These are phyloP conservation scores for Apotomis turbidana DNA, from an alignment of 2,888 invertebrate genomes.

Conservation along the genomic window DNA sequence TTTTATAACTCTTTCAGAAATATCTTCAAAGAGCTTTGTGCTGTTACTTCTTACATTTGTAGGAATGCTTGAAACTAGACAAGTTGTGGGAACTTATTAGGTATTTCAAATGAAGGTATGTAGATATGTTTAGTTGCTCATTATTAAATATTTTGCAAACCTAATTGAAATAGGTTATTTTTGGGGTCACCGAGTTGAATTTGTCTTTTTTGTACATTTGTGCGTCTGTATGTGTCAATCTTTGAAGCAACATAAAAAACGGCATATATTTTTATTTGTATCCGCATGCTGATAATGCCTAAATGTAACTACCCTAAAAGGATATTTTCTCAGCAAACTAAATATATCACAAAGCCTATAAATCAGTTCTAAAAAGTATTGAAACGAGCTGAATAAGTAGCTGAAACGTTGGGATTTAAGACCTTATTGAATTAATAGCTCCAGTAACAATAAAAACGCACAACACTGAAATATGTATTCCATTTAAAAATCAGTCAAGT, in stretches of 20 bases:
- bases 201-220: too few species aligned
- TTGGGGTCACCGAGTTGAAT: too few species aligned
- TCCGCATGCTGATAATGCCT: neutral
- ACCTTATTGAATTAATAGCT: neutral
- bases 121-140: too few species aligned
- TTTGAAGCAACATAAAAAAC: too few species aligned
- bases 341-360: constrained; percentile 12
- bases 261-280: too few species aligned
- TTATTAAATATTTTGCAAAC: neutral
- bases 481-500: constrained; percentile 14
- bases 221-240: too few species aligned
- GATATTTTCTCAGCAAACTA: constrained; percentile 3
- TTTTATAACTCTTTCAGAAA: neutral
- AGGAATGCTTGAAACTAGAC: neutral
- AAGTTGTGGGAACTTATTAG: neutral
- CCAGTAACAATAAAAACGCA: constrained; percentile 22
- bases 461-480: constrained; percentile 26
- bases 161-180: neutral
- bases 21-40: constrained; percentile 6
- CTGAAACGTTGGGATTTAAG: neutral
- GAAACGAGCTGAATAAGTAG: neutral
- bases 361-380: neutral
- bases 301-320: neutral
- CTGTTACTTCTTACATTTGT: neutral
- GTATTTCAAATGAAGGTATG: too few species aligned